Evolutionary conservation across 2,888 invertebrate genomes (phyloP).

Genomic region (Podotricha telesiphe): DNA sequence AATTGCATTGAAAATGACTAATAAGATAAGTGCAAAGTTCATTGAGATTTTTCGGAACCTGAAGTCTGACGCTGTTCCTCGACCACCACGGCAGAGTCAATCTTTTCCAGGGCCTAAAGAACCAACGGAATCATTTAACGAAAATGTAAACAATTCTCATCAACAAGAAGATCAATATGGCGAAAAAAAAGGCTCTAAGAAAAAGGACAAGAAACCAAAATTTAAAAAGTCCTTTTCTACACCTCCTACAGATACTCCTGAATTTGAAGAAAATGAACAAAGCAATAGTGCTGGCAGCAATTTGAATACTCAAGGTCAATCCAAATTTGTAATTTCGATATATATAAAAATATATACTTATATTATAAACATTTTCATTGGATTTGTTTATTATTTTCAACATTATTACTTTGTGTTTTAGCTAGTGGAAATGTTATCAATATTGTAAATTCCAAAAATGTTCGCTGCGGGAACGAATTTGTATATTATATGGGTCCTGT

Average conservation of each 20-base stretch:
- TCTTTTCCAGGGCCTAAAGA: conserved; percentile 46
- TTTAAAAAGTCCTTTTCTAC: conserved; percentile 53
- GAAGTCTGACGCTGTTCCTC: conserved; percentile 80
- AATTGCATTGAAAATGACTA: conserved; percentile 42
- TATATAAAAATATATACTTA: not conserved
- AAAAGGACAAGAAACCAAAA: conserved; percentile 56
- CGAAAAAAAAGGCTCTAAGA: conserved; percentile 54
- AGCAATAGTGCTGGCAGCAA: conserved; percentile 53
- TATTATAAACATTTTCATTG: not conserved
- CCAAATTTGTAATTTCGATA: not conserved
- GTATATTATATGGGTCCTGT: conserved; percentile 68
- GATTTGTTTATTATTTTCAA: not conserved
- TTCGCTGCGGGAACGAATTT: conserved; percentile 72
- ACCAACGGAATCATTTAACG: conserved; percentile 48
- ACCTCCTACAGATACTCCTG: conserved; percentile 40
- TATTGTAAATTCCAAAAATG: conserved; percentile 71
- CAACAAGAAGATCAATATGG: conserved; percentile 60
- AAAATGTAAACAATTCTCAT: conserved; percentile 52
- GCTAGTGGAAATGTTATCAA: conserved; percentile 79
- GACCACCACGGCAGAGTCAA: conserved; percentile 65
- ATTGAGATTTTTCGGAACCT: conserved; percentile 72
- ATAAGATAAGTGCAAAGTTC: conserved; percentile 57
- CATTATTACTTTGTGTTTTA: conserved; percentile 46
- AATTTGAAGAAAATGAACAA: conserved; percentile 45
- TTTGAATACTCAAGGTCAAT: conserved; percentile 70